A percentile compares a stretch with the other conserved stretches of the same genome.
These are phyloP conservation scores for Bembecia ichneumoniformis DNA, from an alignment of 2,888 invertebrate species.

Conservation along the genomic window DNA sequence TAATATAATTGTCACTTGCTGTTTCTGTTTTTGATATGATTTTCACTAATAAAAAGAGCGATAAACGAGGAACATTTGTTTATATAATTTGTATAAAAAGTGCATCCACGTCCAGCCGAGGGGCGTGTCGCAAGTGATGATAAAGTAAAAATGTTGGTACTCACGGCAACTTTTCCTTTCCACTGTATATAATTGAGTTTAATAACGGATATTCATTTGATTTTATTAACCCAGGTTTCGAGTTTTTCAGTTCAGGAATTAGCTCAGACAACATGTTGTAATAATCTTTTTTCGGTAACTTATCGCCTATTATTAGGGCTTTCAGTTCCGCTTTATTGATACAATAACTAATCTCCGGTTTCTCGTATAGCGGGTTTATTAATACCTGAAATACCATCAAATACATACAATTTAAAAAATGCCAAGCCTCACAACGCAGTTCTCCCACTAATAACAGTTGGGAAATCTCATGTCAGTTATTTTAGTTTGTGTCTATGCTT, in stretches of 20 bases:
- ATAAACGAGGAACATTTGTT: too few relatives aligned
- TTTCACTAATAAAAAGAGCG: too few relatives aligned
- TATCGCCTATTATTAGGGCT: conserved; percentile 77
- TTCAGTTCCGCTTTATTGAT: conserved; percentile 80
- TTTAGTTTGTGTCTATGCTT: too few relatives aligned
- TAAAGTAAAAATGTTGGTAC: conserved; percentile 17
- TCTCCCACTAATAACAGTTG: too few relatives aligned
- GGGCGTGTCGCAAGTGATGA: too few relatives aligned
- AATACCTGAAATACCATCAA: conserved; percentile 80
- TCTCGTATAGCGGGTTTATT: conserved; percentile 84
- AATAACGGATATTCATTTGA: conserved; percentile 66
- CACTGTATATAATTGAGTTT: conserved; percentile 68
- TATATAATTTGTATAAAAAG: too few relatives aligned
- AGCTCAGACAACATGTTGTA: conserved; percentile 72
- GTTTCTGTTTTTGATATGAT: too few relatives aligned
- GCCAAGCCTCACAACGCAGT: too few relatives aligned
- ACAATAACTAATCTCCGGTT: conserved; percentile 80
- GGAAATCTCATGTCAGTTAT: too few relatives aligned
- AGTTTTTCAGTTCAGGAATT: conserved; percentile 70
- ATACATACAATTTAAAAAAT: too few relatives aligned
- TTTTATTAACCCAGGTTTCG: conserved; percentile 57
- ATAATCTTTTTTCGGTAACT: conserved; percentile 77
- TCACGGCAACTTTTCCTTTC: conserved; percentile 68
- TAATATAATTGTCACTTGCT: too few relatives aligned
- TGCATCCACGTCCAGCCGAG: too few relatives aligned